Conservation (phyloP, 2,888 invertebrate genomes). For the Hypsopygia costalis region DNA sequence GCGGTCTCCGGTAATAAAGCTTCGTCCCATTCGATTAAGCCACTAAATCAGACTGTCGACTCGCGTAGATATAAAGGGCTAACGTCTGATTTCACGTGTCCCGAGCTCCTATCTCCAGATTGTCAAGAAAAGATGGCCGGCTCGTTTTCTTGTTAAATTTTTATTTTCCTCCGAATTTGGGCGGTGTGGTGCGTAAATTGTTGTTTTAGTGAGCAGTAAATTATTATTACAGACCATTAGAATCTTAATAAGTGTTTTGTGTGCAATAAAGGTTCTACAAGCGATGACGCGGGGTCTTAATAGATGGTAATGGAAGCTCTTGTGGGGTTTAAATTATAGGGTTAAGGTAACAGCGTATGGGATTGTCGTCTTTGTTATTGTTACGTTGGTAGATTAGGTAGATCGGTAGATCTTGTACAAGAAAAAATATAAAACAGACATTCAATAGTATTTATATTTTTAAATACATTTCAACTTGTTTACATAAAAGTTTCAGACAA, state of each 20-base stretch:
- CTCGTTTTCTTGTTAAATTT: conserved; percentile 57
- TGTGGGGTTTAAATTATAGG: conserved; percentile 5
- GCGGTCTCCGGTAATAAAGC: conserved; percentile 50
- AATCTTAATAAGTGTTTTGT: conserved; percentile 10
- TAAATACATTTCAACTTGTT: no score
- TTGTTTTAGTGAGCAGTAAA: conserved; percentile 36
- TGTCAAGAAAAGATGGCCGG: conserved; percentile 61
- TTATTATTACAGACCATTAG: conserved; percentile 18
- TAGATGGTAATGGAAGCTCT: conserved; percentile 9
- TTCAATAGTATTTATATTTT: no score
- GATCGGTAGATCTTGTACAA: no score
- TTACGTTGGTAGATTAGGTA: no score
- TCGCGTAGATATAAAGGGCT: conserved; percentile 60
- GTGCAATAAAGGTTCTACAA: conserved; percentile 8
- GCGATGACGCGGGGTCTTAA: conserved; percentile 5
- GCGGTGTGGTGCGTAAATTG: conserved; percentile 42
- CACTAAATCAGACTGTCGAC: conserved; percentile 64
- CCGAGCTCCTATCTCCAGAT: conserved; percentile 56
- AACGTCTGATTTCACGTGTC: conserved; percentile 70
- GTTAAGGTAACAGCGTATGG: neutral
- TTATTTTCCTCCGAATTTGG: conserved; percentile 49
- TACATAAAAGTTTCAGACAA: no score
- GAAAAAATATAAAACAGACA: no score
- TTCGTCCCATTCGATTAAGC: conserved; percentile 56
- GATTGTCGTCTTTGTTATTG: neutral